These are phyloP conservation scores for Heliconius hewitsoni DNA, from an alignment of 1,140 invertebrate species.

Conservation along the genomic window DNA sequence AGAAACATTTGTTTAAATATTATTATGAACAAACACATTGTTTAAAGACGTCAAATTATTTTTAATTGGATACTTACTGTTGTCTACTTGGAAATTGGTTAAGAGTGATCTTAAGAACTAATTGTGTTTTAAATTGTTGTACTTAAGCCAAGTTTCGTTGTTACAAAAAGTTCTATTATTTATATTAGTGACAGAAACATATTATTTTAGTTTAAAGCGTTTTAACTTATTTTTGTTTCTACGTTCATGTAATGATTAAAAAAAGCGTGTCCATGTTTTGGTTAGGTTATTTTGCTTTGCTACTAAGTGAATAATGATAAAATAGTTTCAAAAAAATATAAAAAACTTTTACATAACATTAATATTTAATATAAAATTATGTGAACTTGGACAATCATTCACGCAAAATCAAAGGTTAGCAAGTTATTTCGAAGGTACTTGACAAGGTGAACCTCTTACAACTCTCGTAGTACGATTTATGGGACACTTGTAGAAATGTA, in stretches of 20 bases:
- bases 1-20: neutral
- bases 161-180: neutral
- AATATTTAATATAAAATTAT: conserved; percentile 1
- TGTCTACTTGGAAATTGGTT: neutral
- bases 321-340: no score
- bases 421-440: conserved; percentile 14
- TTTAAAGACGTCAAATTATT: neutral
- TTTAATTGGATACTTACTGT: neutral
- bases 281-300: neutral
- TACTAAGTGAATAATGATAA: no score
- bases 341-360: no score
- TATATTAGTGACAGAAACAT: neutral
- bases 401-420: conserved; percentile 14
- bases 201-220: neutral
- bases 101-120: neutral
- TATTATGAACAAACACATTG: neutral
- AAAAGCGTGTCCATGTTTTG: neutral
- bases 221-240: neutral
- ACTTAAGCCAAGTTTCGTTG: neutral
- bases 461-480: conserved; percentile 8
- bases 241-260: neutral
- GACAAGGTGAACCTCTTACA: conserved; percentile 15
- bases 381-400: conserved; percentile 1
- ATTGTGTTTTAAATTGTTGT: neutral
- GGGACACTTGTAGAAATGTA: neutral